phyloP scores from a whole-genome alignment of 2,888 invertebrate genomes.

The Stegophylla sp. region DNA sequence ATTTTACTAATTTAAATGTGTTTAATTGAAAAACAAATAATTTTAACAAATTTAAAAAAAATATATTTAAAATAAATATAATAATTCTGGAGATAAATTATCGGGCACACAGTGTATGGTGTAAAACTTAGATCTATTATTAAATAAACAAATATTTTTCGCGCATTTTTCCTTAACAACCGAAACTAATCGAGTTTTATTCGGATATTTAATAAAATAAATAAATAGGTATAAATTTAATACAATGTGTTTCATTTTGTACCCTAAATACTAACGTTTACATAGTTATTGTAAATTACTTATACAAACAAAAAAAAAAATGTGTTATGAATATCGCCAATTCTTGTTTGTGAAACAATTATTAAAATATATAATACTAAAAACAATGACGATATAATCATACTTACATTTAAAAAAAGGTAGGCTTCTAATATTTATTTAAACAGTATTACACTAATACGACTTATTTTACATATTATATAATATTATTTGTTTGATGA shows the following conservation, averaged over 20 bases:
- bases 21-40: too few relatives aligned
- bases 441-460: too few relatives aligned
- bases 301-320: too few relatives aligned
- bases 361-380: too few relatives aligned
- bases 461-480: too few relatives aligned
- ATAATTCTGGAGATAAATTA: slow-evolving; percentile 12
- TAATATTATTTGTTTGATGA: too few relatives aligned
- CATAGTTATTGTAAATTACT: neutral
- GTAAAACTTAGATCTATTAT: neutral
- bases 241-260: neutral
- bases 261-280: neutral
- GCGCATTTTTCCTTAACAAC: neutral
- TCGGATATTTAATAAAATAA: slow-evolving; percentile 17
- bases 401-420: too few relatives aligned
- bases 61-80: slow-evolving; percentile 1
- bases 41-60: slow-evolving; percentile 1
- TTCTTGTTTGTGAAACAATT: too few relatives aligned
- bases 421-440: too few relatives aligned
- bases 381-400: too few relatives aligned
- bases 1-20: slow-evolving; percentile 2
- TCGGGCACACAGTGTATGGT: neutral
- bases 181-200: slow-evolving; percentile 11
- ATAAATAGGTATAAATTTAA: neutral
- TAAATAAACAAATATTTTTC: neutral
- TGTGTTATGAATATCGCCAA: too few relatives aligned